phyloP scores from a whole-genome alignment of 2,113 vertebrate genomes.

The Eupsittula cactorum region DNA sequence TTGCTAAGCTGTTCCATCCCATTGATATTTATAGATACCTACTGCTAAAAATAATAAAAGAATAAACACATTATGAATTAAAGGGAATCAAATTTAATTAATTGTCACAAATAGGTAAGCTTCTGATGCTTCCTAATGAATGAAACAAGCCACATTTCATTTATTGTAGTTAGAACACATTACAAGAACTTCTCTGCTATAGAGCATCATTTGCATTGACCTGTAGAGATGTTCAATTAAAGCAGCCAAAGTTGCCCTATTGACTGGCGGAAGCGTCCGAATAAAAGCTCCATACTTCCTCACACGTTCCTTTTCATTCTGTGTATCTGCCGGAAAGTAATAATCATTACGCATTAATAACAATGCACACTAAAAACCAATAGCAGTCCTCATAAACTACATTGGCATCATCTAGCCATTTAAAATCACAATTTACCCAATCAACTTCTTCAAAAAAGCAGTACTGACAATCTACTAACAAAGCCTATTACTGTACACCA shows the following conservation, averaged over 20 bases:
- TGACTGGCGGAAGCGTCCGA: slow-evolving; percentile 84
- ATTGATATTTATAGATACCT: not conserved
- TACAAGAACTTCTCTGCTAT: not conserved
- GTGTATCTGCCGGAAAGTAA: slow-evolving; percentile 78
- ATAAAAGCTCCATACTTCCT: slow-evolving; percentile 90
- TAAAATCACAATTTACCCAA: not conserved
- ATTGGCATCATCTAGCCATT: not conserved
- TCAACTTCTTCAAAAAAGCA: not conserved
- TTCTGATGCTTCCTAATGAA: not conserved
- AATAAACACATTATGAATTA: not conserved
- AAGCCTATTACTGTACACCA: not conserved
- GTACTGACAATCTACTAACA: not conserved
- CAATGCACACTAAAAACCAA: not conserved
- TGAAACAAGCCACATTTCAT: not conserved
- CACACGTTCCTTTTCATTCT: slow-evolving; percentile 82
- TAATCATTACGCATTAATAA: not conserved
- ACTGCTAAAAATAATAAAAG: not conserved
- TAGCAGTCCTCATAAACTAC: not conserved
- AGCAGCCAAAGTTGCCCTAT: slow-evolving; percentile 87
- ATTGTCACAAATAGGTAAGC: not conserved
- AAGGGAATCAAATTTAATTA: not conserved
- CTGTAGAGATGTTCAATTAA: slow-evolving; percentile 94
- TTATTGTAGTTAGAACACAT: not conserved
- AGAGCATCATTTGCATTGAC: slow-evolving; percentile 66
- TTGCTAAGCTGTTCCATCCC: not conserved